These are phyloP conservation scores for Felis chaus DNA, from an alignment of 2,113 vertebrate species.

Conservation along the genomic window DNA sequence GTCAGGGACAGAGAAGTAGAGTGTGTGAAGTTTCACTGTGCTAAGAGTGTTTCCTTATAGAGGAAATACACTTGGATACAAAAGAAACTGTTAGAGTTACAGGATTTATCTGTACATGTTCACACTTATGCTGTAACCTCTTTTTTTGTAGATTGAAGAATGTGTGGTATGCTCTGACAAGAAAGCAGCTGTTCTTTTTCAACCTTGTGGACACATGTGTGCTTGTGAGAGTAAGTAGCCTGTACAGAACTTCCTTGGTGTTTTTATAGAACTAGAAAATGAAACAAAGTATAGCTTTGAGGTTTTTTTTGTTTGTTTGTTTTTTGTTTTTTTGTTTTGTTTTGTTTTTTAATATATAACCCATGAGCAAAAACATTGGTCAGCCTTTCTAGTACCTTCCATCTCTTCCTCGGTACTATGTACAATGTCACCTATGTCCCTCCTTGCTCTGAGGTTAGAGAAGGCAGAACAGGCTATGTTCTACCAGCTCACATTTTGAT, in stretches of 20 bases:
- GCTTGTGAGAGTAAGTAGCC: constrained; percentile 98
- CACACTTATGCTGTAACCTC: neutral
- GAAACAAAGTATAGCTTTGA: neutral
- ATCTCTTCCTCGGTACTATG: neutral
- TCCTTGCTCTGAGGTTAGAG: neutral
- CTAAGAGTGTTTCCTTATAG: neutral
- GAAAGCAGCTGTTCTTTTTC: constrained; percentile 98
- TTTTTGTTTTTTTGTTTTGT: too few species aligned
- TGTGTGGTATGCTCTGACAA: constrained; percentile 99
- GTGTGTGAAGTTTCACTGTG: neutral
- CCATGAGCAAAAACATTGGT: neutral
- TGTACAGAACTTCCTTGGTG: neutral
- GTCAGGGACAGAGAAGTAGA: neutral
- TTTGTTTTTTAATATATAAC: neutral
- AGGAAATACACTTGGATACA: neutral
- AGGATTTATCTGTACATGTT: neutral
- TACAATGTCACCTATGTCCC: neutral
- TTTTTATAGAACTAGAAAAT: neutral
- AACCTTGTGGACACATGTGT: constrained; percentile 99
- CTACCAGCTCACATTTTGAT: neutral
- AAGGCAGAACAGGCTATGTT: neutral
- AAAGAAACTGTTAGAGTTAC: neutral
- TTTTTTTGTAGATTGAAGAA: constrained; percentile 93
- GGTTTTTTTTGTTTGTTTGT: neutral
- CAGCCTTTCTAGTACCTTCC: neutral